A percentile compares a stretch with the other conserved stretches of the same genome.
Conservation (phyloP, 2,797 vertebrate species). For the Rhinoraja longicauda region DNA sequence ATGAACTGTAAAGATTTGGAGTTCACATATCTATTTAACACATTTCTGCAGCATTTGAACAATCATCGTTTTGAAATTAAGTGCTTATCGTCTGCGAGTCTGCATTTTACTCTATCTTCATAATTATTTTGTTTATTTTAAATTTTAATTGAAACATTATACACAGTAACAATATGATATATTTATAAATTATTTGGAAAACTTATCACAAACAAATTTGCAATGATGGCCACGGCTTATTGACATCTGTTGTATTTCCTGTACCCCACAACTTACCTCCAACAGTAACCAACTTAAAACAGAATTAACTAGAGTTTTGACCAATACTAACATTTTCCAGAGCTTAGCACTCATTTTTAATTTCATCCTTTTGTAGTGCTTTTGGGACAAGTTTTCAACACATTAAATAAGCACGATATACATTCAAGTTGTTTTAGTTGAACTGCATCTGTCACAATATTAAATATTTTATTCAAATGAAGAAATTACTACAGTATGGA, state of each 20-base stretch:
- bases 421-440: background rate
- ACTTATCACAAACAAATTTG: too few species aligned
- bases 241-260: background rate
- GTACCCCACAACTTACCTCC: background rate
- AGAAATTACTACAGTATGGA: background rate
- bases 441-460: conserved; percentile 10
- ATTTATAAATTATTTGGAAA: background rate
- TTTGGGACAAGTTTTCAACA: too few species aligned
- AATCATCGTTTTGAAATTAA: background rate
- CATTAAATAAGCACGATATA: background rate
- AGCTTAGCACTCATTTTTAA: background rate
- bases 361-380: background rate
- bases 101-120: background rate
- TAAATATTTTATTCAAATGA: background rate
- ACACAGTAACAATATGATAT: background rate
- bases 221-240: too few species aligned
- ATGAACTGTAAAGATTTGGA: background rate
- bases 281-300: too few species aligned
- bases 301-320: background rate
- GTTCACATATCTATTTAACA: background rate
- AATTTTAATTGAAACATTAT: background rate
- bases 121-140: background rate
- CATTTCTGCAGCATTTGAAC: background rate
- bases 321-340: background rate
- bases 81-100: background rate